Conservation (phyloP, 2,797 vertebrate species). For the Xyrichtys novacula region DNA sequence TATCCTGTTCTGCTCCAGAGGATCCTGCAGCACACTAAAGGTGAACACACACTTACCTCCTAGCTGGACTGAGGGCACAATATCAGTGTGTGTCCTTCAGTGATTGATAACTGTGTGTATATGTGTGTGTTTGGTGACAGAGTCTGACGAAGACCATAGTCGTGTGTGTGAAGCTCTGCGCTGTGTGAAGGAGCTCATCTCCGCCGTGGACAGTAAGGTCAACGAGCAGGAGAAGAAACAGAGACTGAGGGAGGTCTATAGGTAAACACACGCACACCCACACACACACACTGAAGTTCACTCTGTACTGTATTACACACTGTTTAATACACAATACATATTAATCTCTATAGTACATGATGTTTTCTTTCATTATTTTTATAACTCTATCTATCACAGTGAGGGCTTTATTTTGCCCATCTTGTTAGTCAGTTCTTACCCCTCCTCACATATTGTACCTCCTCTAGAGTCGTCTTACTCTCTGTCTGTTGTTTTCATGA, state of each 20-base stretch:
- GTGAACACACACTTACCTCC: constrained; percentile 76
- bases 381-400: no score
- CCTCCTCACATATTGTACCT: no score
- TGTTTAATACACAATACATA: no score
- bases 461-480: no score
- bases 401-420: no score
- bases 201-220: constrained; percentile 90
- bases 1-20: constrained; percentile 93
- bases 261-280: constrained; percentile 27
- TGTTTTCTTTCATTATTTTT: no score
- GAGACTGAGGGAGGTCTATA: constrained; percentile 90
- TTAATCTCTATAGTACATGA: no score
- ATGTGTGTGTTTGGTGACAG: constrained; percentile 64
- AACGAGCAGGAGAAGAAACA: constrained; percentile 92
- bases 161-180: constrained; percentile 86
- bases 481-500: no score
- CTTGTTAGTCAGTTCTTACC: no score
- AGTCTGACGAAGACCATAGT: constrained; percentile 87
- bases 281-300: neutral
- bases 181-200: constrained; percentile 90
- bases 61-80: no score
- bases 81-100: no score
- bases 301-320: neutral
- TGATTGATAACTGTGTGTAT: no score
- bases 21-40: constrained; percentile 92